Evolutionary conservation across 2,797 vertebrate genomes (phyloP), one percentile per base, ranked within the genome.

Genomic region (Lithobates pipiens): DNA sequence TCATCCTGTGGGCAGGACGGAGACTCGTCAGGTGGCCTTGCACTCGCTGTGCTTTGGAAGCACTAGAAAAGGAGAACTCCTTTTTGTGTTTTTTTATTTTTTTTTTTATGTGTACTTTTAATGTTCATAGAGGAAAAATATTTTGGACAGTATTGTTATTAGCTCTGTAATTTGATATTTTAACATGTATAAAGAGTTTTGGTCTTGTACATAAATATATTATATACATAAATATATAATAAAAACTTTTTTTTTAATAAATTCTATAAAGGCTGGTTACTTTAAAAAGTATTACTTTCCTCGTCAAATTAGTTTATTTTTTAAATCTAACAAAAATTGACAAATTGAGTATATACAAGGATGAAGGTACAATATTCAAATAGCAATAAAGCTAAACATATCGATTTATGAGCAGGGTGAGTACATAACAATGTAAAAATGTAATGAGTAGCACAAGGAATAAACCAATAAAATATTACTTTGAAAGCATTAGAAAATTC

Each of bases 61-160:
- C 92, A 93, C 92, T 93, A 91, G 76, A 91, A 94, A 91, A 93
- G 91, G 89, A 93, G 88, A 89, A 89, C 89, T 87, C 95, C 61
- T 95, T 83, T 69, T 96, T 86, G 94, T 78, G 15, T 67, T 93
- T 76, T 95, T 75, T 94, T 16, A 29, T 29, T 29, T 75, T 87
- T 95, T 69, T 94, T 74, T 34, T 93, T 96, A 94, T 97, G 95
- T 96, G 96, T 95, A 95, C 94, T 96, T 97, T 94, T 96, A 96
- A 95, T 96, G 95, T 98, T 99, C 94, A 96, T 97, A 97, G 92
- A 91, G 94, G 93, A 91, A 92, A 95, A 96, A 95, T 99, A 98
- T 99, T 98, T 99, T 97, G 95, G 95, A 96, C 96, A 91, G 92
- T 95, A 95, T 97, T 96, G 95, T 96, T 96, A 96, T 95, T 94